These are phyloP conservation scores for Didymodactylos carnosus DNA, from an alignment of 2,888 invertebrate species.

Conservation along the genomic window DNA sequence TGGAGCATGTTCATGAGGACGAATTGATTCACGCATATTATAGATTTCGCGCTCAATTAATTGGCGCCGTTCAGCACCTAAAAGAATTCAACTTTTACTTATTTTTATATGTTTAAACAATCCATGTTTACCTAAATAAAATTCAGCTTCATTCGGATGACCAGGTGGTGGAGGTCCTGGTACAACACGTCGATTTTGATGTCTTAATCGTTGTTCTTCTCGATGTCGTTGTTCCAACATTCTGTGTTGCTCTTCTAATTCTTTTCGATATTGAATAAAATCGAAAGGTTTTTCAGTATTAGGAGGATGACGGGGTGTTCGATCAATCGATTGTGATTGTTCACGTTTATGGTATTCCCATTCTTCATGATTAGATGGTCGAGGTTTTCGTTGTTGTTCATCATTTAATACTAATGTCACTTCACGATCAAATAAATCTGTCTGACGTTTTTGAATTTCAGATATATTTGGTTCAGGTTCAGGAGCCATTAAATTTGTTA, in stretches of 20 bases:
- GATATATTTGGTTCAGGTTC: not conserved
- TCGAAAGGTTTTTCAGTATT: too few relatives aligned
- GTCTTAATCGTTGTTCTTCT: not conserved
- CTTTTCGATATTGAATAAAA: not conserved
- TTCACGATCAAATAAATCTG: not conserved
- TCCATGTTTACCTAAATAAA: not conserved
- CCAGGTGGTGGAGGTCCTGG: not conserved
- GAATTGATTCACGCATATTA: not conserved
- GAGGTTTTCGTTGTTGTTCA: not conserved
- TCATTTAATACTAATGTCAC: not conserved
- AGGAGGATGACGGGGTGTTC: too few relatives aligned
- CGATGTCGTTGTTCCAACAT: not conserved
- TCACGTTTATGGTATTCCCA: too few relatives aligned
- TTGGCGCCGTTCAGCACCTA: not conserved
- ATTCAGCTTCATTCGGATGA: not conserved
- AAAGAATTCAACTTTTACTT: too few relatives aligned
- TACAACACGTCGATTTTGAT: not conserved
- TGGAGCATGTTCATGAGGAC: not conserved
- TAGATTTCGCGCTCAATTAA: not conserved
- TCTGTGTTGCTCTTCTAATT: not conserved
- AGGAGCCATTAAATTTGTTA: not conserved
- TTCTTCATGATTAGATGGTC: too few relatives aligned
- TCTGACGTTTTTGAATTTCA: not conserved
- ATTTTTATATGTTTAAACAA: too few relatives aligned
- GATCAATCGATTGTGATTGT: too few relatives aligned